Percentiles rank a stretch among this genome's conserved stretches.
phyloP scores from a whole-genome alignment of 1,140 invertebrate species.

The Lasaia peninsularis region DNA sequence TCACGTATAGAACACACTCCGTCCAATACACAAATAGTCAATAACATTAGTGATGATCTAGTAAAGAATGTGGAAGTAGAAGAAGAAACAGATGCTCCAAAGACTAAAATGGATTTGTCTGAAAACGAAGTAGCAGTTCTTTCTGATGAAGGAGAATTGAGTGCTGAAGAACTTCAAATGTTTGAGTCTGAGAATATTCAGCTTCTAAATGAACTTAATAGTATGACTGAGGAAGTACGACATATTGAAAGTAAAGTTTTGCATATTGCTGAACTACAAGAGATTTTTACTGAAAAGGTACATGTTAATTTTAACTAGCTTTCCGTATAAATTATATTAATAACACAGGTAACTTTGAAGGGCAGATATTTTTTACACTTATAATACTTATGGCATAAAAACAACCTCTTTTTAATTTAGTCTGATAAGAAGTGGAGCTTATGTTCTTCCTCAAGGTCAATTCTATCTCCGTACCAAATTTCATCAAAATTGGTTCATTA shows the following conservation, averaged over 20 bases:
- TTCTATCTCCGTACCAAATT: too few species aligned
- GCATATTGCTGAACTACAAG: slow-evolving; percentile 96
- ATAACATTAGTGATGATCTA: slow-evolving; percentile 39
- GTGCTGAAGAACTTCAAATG: slow-evolving; percentile 93
- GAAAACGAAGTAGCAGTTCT: slow-evolving; percentile 57
- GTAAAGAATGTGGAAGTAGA: slow-evolving; percentile 28
- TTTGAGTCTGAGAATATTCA: slow-evolving; percentile 92
- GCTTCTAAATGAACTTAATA: slow-evolving; percentile 91
- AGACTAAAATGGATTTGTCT: slow-evolving; percentile 53
- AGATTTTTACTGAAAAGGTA: slow-evolving; percentile 98
- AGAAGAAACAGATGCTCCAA: slow-evolving; percentile 45
- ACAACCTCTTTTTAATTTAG: too few species aligned
- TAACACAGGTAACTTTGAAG: too few species aligned
- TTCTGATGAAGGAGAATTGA: slow-evolving; percentile 77
- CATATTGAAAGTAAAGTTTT: slow-evolving; percentile 95
- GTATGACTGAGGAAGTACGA: slow-evolving; percentile 86
- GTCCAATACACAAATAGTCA: slow-evolving; percentile 48
- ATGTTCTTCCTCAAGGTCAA: too few species aligned
- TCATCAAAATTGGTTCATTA: too few species aligned
- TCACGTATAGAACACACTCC: slow-evolving; percentile 81
- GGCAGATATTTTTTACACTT: too few species aligned
- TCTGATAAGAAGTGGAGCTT: too few species aligned
- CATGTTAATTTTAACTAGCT: too few species aligned
- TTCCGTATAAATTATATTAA: too few species aligned
- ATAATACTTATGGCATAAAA: too few species aligned